Percentiles rank a stretch among this genome's conserved stretches.
phyloP scores from a whole-genome alignment of 2,113 vertebrate species.

The Apteryx owenii region DNA sequence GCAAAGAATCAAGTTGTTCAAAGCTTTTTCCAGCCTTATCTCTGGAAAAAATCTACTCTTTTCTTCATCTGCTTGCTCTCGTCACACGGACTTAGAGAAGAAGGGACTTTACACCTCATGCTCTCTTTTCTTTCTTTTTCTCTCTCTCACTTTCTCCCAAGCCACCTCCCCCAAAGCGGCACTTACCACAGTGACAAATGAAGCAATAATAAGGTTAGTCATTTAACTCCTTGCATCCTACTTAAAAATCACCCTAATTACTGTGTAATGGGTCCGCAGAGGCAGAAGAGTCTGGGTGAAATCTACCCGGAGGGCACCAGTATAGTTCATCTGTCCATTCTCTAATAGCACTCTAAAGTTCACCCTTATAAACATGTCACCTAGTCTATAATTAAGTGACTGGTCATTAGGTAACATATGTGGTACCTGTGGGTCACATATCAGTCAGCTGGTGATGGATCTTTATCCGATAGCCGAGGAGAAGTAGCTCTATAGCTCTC shows the following conservation, averaged over 20 bases:
- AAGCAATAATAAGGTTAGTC: conserved; percentile 89
- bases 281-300: conserved; percentile 85
- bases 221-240: conserved; percentile 97
- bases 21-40: neutral
- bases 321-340: conserved; percentile 86
- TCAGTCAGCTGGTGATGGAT: conserved; percentile 93
- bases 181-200: conserved; percentile 87
- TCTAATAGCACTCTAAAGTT: conserved; percentile 96
- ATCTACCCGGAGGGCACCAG: conserved; percentile 81
- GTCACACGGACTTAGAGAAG: neutral
- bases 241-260: conserved; percentile 95
- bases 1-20: neutral
- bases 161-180: conserved; percentile 67
- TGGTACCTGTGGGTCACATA: conserved; percentile 89
- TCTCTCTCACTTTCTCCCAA: neutral
- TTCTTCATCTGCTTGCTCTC: neutral
- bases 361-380: conserved; percentile 99
- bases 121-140: conserved; percentile 4
- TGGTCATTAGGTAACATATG: conserved; percentile 88
- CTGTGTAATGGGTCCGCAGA: conserved; percentile 91
- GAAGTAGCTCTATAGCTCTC: conserved; percentile 67
- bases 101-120: neutral
- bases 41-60: neutral
- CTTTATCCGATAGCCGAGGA: conserved; percentile 86
- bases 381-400: conserved; percentile 89